These are phyloP conservation scores for Drosophila emarginata DNA, from an alignment of 2,888 invertebrate genomes.

Conservation along the genomic window DNA sequence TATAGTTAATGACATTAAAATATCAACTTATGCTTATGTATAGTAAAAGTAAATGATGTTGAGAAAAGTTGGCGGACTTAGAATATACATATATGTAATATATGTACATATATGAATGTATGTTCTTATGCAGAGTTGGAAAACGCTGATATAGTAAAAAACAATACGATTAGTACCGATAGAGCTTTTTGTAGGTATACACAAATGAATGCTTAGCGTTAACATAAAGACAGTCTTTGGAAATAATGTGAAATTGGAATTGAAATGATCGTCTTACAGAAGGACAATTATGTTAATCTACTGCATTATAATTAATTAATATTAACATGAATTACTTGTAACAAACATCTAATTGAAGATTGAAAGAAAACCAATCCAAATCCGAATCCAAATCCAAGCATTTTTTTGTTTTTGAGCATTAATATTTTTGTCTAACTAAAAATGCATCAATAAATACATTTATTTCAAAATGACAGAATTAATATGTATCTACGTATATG, in stretches of 20 bases:
- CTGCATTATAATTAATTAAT: conserved; percentile 21
- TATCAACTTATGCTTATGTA: conserved; percentile 60
- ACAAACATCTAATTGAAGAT: conserved; percentile 47
- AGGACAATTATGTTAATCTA: conserved; percentile 41
- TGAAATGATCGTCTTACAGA: conserved; percentile 34
- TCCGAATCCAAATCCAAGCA: conserved; percentile 41
- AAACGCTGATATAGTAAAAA: conserved; percentile 58
- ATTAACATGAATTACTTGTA: conserved; percentile 48
- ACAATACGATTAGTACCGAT: conserved; percentile 1
- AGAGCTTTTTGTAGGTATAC: neutral
- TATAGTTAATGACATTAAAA: conserved; percentile 57
- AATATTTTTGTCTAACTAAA: conserved; percentile 63
- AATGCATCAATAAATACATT: conserved; percentile 76
- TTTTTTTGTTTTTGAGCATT: conserved; percentile 40
- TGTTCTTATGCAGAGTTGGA: conserved; percentile 51
- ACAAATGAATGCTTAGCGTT: conserved; percentile 52
- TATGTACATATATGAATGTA: no score
- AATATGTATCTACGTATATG: conserved; percentile 47
- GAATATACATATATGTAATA: conserved; percentile 19
- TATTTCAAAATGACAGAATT: conserved; percentile 39
- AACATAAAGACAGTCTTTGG: conserved; percentile 72
- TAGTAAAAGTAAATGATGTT: conserved; percentile 16
- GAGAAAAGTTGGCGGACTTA: conserved; percentile 6
- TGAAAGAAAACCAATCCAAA: conserved; percentile 42
- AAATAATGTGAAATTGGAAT: conserved; percentile 58